phyloP scores from a whole-genome alignment of 35 echinoderm and acorn worm genomes.

The Heliocidaris tuberculata region DNA sequence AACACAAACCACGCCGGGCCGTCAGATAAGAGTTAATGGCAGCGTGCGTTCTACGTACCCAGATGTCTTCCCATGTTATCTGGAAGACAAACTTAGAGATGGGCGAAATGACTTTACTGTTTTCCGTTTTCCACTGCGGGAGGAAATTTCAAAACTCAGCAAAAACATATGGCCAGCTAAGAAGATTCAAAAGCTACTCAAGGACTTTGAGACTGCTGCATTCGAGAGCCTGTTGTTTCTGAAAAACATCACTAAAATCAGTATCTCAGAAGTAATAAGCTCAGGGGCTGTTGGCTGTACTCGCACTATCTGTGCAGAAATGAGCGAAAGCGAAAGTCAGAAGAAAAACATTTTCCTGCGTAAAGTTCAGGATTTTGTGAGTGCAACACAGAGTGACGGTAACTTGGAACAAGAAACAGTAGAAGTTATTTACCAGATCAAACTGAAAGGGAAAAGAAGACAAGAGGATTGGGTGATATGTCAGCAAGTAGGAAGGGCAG shows the following conservation, averaged over 20 bases:
- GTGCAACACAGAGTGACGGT: background rate
- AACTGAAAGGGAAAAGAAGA: background rate
- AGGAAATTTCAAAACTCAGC: constrained; percentile 38
- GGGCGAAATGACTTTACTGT: constrained; percentile 42
- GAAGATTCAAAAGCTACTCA: constrained; percentile 20
- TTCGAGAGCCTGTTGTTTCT: constrained; percentile 62
- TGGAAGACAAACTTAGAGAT: background rate
- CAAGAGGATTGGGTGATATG: constrained; percentile 51
- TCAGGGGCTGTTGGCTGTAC: background rate
- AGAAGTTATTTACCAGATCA: background rate
- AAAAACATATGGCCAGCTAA: background rate
- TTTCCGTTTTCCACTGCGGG: constrained; percentile 82
- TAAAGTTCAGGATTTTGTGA: background rate
- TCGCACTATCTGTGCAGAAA: background rate
- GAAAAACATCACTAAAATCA: constrained; percentile 72
- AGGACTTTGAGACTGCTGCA: constrained; percentile 48
- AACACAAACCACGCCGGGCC: constrained; percentile 40
- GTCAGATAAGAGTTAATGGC: background rate
- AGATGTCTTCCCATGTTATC: constrained; percentile 62
- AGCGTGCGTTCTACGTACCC: constrained; percentile 45
- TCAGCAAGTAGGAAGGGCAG: constrained; percentile 37
- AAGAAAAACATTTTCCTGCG: background rate
- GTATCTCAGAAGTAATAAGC: constrained; percentile 45
- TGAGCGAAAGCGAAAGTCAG: background rate
- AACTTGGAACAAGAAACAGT: background rate